Conservation (phyloP, 2,113 vertebrate genomes). For the Tricholaema leucomelas region DNA sequence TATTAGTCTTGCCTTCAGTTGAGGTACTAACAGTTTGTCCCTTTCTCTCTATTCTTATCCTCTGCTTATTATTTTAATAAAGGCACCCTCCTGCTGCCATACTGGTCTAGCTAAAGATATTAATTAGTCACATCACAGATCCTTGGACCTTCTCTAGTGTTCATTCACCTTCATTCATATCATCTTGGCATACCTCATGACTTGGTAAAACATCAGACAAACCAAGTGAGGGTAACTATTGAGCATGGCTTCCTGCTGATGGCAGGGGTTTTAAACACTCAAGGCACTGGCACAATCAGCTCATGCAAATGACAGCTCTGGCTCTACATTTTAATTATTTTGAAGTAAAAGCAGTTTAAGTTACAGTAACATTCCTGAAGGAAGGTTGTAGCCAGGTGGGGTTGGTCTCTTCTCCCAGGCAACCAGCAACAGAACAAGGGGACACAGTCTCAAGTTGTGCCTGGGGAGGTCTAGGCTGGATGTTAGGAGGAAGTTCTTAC, state of each 20-base stretch:
- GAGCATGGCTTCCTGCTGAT: slow-evolving; percentile 74
- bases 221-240: slow-evolving; percentile 52
- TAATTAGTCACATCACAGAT: slow-evolving; percentile 58
- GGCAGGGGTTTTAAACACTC: slow-evolving; percentile 66
- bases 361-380: slow-evolving; percentile 40
- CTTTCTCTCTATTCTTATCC: background rate
- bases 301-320: slow-evolving; percentile 23
- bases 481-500: too few species aligned
- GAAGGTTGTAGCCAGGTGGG: too few species aligned
- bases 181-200: slow-evolving; percentile 13
- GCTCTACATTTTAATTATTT: slow-evolving; percentile 52
- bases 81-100: background rate
- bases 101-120: slow-evolving; percentile 24
- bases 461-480: too few species aligned
- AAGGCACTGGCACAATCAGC: slow-evolving; percentile 11
- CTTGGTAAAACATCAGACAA: slow-evolving; percentile 39
- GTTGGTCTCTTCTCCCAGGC: too few species aligned
- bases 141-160: slow-evolving; percentile 37
- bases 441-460: too few species aligned
- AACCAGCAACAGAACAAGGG: too few species aligned
- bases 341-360: slow-evolving; percentile 46
- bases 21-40: background rate
- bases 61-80: background rate
- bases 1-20: background rate
- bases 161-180: slow-evolving; percentile 54